Base-by-base conservation (phyloP, 2,888 invertebrate species). In the Latrodectus hesperus region DNA sequence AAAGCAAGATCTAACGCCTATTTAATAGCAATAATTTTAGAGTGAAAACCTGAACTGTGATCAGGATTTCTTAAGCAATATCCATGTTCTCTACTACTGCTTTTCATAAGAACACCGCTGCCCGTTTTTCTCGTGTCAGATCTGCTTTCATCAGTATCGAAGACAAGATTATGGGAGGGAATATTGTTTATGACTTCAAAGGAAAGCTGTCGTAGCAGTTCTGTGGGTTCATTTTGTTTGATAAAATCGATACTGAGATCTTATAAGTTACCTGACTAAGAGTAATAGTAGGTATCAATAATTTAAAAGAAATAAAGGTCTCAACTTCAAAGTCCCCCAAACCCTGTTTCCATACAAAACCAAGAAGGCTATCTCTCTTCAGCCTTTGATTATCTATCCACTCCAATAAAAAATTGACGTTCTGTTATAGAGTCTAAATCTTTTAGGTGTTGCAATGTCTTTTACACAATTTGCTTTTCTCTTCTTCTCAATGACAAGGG, bases 121-220 rank as follows among this genome's bases (percentile, higher is more conserved):
- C 55, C 55, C 55, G 6, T 55, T 55, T 16, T 55, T 55, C 55
- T 6, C 16, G 55, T 5, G 55, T 55, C 52, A 51, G 22, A 55
- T 74, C 11, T 74, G 55, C 73, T 74, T 55, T 22, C 55, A 53
- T 22, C 73, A 22, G 55, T 74, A 55, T 17, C 55, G 55, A 74
- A 10, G 8, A 12, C 55, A 1, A 53, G 55, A 17, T 17, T 38
- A 26, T 12, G 70, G 22, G 70, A 70, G 17, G 73, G 55, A 17
- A 73, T 55, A 55, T 1, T 38, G 22, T 22, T 55, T 51, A 53
- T 73, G 55, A 55, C 53, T n/a, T 55, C 73, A 22, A 73, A 55
- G 14, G 4, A 9, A 17, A 22, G 73, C 73, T 53, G 73, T 12
- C 55, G 12, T 52, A 55, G 26, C 11, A 74, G 10, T 10, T 74